phyloP scores from a whole-genome alignment of 2,888 invertebrate genomes.

The Tetramorium bicarinatum region DNA sequence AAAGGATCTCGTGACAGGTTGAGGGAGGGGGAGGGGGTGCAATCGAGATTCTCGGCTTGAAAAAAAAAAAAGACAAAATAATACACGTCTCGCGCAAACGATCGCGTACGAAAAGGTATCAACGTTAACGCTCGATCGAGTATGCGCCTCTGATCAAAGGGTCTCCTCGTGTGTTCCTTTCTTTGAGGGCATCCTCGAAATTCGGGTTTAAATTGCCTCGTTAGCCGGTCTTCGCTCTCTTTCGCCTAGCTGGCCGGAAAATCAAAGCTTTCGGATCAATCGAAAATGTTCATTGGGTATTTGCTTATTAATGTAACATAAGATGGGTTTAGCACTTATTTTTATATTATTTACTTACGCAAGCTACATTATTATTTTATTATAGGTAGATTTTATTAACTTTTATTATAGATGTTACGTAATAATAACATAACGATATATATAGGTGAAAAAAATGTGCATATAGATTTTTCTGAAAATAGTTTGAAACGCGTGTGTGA shows the following conservation, averaged over 20 bases:
- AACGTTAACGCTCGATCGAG: conserved; percentile 44
- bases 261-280: conserved; percentile 13
- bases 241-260: conserved; percentile 34
- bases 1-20: conserved; percentile 47
- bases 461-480: background rate
- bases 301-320: background rate
- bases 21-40: conserved; percentile 1
- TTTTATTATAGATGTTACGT: background rate
- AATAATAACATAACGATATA: background rate
- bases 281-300: conserved; percentile 8
- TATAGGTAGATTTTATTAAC: background rate
- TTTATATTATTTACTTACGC: conserved; percentile 12
- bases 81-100: conserved; percentile 30
- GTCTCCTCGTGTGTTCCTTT: conserved; percentile 5
- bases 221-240: conserved; percentile 35
- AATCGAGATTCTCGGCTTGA: background rate
- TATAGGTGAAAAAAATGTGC: background rate
- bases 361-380: background rate
- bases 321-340: background rate
- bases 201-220: conserved; percentile 45
- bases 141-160: conserved; percentile 42
- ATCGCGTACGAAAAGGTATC: conserved; percentile 36
- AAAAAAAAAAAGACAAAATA: conserved; percentile 9
- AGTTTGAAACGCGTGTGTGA: background rate
- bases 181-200: conserved; percentile 39